phyloP scores from a whole-genome alignment of 2,888 invertebrate species.

The Saturnia japonica region DNA sequence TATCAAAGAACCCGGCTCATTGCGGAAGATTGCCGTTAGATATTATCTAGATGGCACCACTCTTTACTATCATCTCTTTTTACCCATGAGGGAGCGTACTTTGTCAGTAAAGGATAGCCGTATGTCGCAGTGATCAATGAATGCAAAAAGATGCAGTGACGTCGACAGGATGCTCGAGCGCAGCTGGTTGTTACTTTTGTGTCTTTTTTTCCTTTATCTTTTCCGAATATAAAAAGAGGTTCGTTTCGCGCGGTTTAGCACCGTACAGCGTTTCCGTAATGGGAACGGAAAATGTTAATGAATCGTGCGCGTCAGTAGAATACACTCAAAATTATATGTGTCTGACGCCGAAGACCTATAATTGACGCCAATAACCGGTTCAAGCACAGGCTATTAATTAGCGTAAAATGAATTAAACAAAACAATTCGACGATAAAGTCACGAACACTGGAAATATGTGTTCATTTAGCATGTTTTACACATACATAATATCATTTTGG shows the following conservation, averaged over 20 bases:
- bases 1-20: constrained; percentile 64
- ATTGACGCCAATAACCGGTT: constrained; percentile 58
- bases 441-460: constrained; percentile 28
- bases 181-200: constrained; percentile 78
- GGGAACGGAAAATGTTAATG: constrained; percentile 76
- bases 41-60: constrained; percentile 56
- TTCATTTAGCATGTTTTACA: too few relatives aligned
- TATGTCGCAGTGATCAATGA: constrained; percentile 63
- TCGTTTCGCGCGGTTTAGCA: constrained; percentile 75
- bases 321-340: constrained; percentile 60
- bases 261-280: constrained; percentile 70
- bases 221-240: constrained; percentile 67
- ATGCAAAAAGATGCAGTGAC: constrained; percentile 71
- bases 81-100: constrained; percentile 30
- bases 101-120: constrained; percentile 54
- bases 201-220: constrained; percentile 63
- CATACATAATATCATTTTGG: too few relatives aligned
- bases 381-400: constrained; percentile 54
- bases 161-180: constrained; percentile 78
- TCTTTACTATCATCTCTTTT: constrained; percentile 55
- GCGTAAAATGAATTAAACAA: constrained; percentile 33
- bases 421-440: constrained; percentile 18
- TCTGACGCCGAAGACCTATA: constrained; percentile 45
- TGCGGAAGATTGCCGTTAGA: constrained; percentile 75
- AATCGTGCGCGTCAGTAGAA: constrained; percentile 58